These are phyloP conservation scores for Chaetogeoica ovagalla DNA, from an alignment of 2,888 invertebrate species.

Conservation along the genomic window DNA sequence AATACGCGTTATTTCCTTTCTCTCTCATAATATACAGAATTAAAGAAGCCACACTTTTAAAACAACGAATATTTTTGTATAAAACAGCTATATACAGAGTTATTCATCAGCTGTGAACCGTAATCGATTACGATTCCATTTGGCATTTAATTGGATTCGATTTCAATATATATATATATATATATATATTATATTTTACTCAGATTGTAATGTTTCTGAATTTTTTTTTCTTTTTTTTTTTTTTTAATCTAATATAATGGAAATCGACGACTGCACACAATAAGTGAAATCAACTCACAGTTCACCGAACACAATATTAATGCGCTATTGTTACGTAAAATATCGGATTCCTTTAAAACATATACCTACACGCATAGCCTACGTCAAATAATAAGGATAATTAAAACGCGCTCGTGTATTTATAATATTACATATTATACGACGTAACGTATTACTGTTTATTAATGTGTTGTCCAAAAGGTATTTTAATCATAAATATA, in stretches of 20 bases:
- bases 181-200: neutral
- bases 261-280: neutral
- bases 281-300: neutral
- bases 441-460: too few relatives aligned
- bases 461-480: too few relatives aligned
- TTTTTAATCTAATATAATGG: neutral
- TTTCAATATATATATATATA: too few relatives aligned
- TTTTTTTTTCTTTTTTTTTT: neutral
- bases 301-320: neutral
- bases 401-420: too few relatives aligned
- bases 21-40: neutral
- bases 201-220: neutral
- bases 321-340: neutral
- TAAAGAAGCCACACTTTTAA: neutral
- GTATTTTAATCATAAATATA: too few relatives aligned
- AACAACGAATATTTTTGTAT: neutral
- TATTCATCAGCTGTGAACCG: neutral
- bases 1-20: too few relatives aligned
- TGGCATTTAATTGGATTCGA: slow-evolving; percentile 11
- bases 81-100: neutral
- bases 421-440: too few relatives aligned
- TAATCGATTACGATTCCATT: neutral
- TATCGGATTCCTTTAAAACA: neutral
- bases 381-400: neutral
- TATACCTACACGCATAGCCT: too few relatives aligned